phyloP scores from a whole-genome alignment of 2,113 vertebrate genomes.

The Meriones unguiculatus region DNA sequence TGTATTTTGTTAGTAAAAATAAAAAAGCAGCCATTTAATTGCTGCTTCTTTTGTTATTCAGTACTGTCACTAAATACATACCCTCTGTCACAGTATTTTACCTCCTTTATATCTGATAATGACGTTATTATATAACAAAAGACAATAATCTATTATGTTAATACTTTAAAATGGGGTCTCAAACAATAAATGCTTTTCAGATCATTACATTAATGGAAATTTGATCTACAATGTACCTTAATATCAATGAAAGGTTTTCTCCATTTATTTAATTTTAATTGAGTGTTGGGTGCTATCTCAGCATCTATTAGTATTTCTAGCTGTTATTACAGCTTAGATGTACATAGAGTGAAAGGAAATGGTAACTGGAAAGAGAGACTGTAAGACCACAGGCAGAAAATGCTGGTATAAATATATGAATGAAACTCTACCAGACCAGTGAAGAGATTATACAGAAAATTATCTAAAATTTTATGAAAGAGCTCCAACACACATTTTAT shows the following conservation, averaged over 20 bases:
- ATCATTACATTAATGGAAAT: constrained; percentile 48
- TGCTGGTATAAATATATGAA: not conserved
- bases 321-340: not conserved
- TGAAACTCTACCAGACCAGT: not conserved
- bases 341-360: constrained; percentile 33
- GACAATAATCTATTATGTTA: constrained; percentile 1
- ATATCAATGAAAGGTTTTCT: constrained; percentile 35
- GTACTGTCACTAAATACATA: constrained; percentile 10
- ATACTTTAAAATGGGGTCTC: constrained; percentile 14
- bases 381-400: not conserved
- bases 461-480: constrained; percentile 1
- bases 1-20: constrained; percentile 17
- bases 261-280: constrained; percentile 15
- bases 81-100: constrained; percentile 9
- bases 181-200: constrained; percentile 50
- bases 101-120: constrained; percentile 32
- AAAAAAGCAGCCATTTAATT: not conserved
- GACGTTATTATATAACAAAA: constrained; percentile 19
- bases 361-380: not conserved
- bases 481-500: not conserved
- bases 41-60: constrained; percentile 3
- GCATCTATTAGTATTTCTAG: constrained; percentile 14
- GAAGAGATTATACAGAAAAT: not conserved
- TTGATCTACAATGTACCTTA: constrained; percentile 9
- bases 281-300: not conserved